These are phyloP conservation scores for Amphibalanus amphitrite DNA, from an alignment of 1,140 invertebrate genomes.

Conservation along the genomic window DNA sequence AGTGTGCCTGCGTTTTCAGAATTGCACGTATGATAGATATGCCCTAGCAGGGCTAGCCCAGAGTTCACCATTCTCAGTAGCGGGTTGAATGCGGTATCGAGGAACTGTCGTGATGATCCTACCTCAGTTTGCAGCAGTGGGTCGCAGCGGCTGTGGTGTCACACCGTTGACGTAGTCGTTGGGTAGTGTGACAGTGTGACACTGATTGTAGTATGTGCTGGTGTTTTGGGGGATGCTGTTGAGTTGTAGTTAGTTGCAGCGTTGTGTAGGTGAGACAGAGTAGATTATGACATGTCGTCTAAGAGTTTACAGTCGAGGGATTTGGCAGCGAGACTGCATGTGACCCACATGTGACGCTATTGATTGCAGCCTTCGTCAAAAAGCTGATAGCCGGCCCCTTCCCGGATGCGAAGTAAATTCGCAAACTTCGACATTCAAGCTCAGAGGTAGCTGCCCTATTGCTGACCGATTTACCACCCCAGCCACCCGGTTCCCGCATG, in stretches of 20 bases:
- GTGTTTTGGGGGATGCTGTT: neutral
- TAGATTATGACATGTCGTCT: neutral
- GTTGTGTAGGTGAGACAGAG: neutral
- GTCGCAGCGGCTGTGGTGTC: neutral
- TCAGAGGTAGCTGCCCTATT: neutral
- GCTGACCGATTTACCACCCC: no score
- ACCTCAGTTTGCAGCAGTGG: no score
- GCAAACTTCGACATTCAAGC: neutral
- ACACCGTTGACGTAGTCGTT: no score
- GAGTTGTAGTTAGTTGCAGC: neutral
- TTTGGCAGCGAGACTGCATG: neutral
- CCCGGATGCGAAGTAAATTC: slow-evolving; percentile 21
- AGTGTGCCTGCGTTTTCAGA: no score
- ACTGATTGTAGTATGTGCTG: neutral
- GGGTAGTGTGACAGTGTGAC: neutral
- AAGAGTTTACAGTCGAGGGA: neutral
- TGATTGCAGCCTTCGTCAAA: slow-evolving; percentile 25
- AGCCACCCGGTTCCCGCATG: no score
- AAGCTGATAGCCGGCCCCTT: slow-evolving; percentile 26
- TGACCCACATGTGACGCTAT: neutral
- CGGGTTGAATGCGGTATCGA: no score
- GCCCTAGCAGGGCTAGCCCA: no score
- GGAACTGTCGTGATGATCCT: no score
- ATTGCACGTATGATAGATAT: no score
- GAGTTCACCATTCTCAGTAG: no score